Percentiles rank a stretch among this genome's conserved stretches.
These are phyloP conservation scores for Anticlea derivata DNA, from an alignment of 2,888 invertebrate genomes.

Conservation along the genomic window DNA sequence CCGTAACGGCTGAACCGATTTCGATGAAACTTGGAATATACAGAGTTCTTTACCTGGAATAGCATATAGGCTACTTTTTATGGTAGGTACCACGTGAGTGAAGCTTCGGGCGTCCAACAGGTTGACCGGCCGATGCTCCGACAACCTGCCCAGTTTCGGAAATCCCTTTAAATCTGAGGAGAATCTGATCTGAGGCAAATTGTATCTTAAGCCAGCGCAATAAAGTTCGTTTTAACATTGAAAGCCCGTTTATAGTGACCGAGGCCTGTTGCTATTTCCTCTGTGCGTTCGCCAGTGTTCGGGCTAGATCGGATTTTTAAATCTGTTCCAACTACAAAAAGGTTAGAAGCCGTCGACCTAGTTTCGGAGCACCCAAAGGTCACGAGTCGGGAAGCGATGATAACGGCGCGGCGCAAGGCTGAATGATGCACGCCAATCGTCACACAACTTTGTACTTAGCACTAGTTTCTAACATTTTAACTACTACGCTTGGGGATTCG, in stretches of 20 bases:
- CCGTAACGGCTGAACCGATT: too few species aligned
- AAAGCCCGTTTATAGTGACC: neutral
- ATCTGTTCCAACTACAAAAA: conserved; percentile 74
- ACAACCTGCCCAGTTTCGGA: too few species aligned
- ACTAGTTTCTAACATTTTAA: neutral
- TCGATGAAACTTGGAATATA: too few species aligned
- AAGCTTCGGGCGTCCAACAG: too few species aligned
- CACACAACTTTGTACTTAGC: conserved; percentile 1
- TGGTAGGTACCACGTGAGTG: too few species aligned
- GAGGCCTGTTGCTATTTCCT: neutral
- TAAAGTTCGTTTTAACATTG: neutral
- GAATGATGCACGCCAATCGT: conserved; percentile 43
- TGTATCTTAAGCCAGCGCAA: neutral
- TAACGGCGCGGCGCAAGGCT: conserved; percentile 75
- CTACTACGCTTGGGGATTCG: too few species aligned
- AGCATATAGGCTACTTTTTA: too few species aligned
- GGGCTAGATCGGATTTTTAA: conserved; percentile 66
- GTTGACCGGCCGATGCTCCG: too few species aligned
- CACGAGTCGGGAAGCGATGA: conserved; percentile 65
- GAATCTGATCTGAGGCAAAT: too few species aligned
- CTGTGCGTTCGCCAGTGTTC: conserved; percentile 42
- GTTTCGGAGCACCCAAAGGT: conserved; percentile 56
- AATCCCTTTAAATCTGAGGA: too few species aligned
- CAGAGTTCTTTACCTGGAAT: too few species aligned
- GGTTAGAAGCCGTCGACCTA: conserved; percentile 80